Evolutionary conservation across 1,140 invertebrate genomes (phyloP).

Genomic region (Zaprionus lachaisei): DNA sequence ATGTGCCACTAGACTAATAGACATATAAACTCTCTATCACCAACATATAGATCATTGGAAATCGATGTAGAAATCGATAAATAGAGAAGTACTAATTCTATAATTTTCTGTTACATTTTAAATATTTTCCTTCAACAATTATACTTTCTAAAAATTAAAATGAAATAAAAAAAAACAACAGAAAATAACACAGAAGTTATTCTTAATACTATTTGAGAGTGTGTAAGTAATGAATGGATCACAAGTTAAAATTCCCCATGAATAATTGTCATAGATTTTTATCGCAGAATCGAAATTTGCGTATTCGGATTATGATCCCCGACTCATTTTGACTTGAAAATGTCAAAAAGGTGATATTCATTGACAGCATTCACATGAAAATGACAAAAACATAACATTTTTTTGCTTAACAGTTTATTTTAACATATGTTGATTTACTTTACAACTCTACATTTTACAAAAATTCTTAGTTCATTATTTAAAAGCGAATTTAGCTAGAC

Average conservation of each 20-base stretch:
- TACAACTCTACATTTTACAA: constrained; percentile 75
- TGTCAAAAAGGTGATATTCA: too few relatives aligned
- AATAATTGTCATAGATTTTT: too few relatives aligned
- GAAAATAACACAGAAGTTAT: too few relatives aligned
- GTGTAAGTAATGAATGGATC: too few relatives aligned
- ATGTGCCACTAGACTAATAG: neutral
- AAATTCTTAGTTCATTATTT: constrained; percentile 66
- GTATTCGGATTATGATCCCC: too few relatives aligned
- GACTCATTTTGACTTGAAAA: too few relatives aligned
- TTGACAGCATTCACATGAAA: neutral
- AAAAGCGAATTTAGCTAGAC: constrained; percentile 73
- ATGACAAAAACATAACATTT: neutral
- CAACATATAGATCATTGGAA: neutral
- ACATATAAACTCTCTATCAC: neutral
- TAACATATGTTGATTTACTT: constrained; percentile 75
- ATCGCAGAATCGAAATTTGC: too few relatives aligned
- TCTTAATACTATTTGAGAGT: too few relatives aligned
- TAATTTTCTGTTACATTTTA: too few relatives aligned
- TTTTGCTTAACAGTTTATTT: constrained; percentile 77
- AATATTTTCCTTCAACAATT: too few relatives aligned
- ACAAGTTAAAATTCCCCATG: too few relatives aligned
- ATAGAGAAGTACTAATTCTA: neutral
- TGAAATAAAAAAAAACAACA: neutral
- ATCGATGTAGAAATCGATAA: neutral
- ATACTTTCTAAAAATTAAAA: neutral